Percentiles rank a stretch among this genome's conserved stretches.
phyloP scores from a whole-genome alignment of 1,140 invertebrate genomes.

The Pararge aegeria region DNA sequence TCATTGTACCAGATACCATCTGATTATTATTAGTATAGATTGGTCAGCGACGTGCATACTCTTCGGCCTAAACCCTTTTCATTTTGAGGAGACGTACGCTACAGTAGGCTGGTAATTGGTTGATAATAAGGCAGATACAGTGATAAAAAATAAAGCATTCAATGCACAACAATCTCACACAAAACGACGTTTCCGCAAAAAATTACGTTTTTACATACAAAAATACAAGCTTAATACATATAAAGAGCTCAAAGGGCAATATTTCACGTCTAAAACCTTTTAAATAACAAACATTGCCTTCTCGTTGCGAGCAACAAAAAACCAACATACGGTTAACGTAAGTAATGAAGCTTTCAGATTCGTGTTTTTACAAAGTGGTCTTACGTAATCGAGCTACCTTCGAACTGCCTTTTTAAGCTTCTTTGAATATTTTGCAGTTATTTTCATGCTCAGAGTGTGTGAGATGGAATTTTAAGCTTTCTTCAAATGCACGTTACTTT shows the following conservation, averaged over 20 bases:
- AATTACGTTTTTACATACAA: background rate
- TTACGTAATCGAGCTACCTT: slow-evolving; percentile 20
- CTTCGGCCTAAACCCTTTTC: too few relatives aligned
- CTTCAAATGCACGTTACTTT: too few relatives aligned
- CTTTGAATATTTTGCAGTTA: background rate
- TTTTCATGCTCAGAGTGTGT: background rate
- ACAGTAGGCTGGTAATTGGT: too few relatives aligned
- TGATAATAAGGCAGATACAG: too few relatives aligned
- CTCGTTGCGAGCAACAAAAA: slow-evolving; percentile 45
- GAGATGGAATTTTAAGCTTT: too few relatives aligned
- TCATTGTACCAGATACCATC: too few relatives aligned
- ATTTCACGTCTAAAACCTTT: slow-evolving; percentile 71
- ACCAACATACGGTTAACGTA: slow-evolving; percentile 55
- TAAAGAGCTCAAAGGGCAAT: slow-evolving; percentile 19
- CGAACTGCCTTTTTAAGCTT: slow-evolving; percentile 7
- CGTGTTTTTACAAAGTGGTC: slow-evolving; percentile 57
- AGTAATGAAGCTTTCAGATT: slow-evolving; percentile 74
- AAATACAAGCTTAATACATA: background rate
- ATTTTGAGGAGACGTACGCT: too few relatives aligned
- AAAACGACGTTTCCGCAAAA: background rate
- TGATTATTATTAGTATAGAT: too few relatives aligned
- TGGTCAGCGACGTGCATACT: too few relatives aligned
- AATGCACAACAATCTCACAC: too few relatives aligned
- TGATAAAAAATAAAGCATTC: too few relatives aligned
- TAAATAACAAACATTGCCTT: slow-evolving; percentile 71